Percentiles rank a stretch among this genome's conserved stretches.
phyloP scores from a whole-genome alignment of 2,113 vertebrate species.

The Brachyhypopomus occidentalis region DNA sequence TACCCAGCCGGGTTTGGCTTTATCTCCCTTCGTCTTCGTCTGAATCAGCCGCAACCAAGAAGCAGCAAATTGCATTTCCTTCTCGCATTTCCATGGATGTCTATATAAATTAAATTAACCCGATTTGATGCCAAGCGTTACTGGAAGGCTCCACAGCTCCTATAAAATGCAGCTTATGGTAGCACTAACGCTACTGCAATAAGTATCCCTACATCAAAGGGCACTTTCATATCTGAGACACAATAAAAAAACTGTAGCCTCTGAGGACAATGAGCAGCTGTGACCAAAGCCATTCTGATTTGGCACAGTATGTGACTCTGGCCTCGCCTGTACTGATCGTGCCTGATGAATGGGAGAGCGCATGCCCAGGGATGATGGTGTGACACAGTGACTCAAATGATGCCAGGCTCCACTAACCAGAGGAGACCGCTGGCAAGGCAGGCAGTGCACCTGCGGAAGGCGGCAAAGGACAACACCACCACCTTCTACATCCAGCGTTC shows the following conservation, averaged over 20 bases:
- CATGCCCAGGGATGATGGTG: constrained; percentile 23
- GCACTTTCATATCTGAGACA: constrained; percentile 44
- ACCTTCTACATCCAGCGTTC: constrained; percentile 19
- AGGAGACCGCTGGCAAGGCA: constrained; percentile 34
- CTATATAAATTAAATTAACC: constrained; percentile 64
- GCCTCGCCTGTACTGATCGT: constrained; percentile 28
- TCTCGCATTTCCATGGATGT: constrained; percentile 57
- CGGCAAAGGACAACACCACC: constrained; percentile 29
- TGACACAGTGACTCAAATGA: constrained; percentile 44
- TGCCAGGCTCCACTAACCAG: constrained; percentile 33
- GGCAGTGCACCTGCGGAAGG: constrained; percentile 21
- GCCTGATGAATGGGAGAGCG: constrained; percentile 25
- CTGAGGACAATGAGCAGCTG: constrained; percentile 40
- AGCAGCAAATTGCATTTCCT: constrained; percentile 64
- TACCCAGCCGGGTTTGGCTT: constrained; percentile 18
- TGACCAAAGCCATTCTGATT: constrained; percentile 36
- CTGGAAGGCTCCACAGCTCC: constrained; percentile 44
- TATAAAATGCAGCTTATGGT: constrained; percentile 42
- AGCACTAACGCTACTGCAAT: constrained; percentile 18
- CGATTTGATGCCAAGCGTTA: constrained; percentile 58
- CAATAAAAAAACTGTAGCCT: constrained; percentile 37
- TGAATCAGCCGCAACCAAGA: constrained; percentile 38
- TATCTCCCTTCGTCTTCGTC: constrained; percentile 23
- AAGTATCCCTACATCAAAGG: constrained; percentile 53
- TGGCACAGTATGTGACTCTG: constrained; percentile 31